Conservation (phyloP, 2,113 vertebrate species). For the Grus americana region DNA sequence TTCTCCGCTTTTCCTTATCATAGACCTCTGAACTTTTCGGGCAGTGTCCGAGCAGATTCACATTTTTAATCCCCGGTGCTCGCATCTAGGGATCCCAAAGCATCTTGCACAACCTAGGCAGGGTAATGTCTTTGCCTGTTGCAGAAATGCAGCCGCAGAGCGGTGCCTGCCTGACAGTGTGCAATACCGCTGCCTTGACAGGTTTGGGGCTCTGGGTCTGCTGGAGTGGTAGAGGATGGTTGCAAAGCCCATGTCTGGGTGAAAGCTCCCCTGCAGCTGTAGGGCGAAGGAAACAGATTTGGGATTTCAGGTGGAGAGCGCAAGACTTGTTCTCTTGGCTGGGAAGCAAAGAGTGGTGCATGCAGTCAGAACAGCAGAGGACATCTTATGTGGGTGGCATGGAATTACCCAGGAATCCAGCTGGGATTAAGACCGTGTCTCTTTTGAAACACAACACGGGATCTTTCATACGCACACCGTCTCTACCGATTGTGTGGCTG, state of each 20-base stretch:
- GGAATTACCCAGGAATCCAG: neutral
- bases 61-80: neutral
- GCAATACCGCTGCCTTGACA: neutral
- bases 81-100: neutral
- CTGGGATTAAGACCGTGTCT: neutral
- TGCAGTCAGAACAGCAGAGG: neutral
- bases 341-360: neutral
- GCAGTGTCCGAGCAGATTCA: neutral
- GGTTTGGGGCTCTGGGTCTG: neutral
- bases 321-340: neutral
- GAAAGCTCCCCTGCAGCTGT: neutral
- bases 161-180: fast-evolving
- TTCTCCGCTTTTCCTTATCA: neutral
- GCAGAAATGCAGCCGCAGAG: neutral
- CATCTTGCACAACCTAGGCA: neutral
- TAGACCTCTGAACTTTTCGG: neutral
- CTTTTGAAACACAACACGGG: neutral
- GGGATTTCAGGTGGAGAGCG: neutral
- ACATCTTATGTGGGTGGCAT: neutral
- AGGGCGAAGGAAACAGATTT: neutral
- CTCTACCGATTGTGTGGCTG: fast-evolving
- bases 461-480: fast-evolving
- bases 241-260: neutral
- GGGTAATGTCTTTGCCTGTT: neutral
- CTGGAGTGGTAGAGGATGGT: neutral